Evolutionary conservation across 2,113 vertebrate species (phyloP), one percentile per base, ranked within the genome.

Genomic region (Mola mola): DNA sequence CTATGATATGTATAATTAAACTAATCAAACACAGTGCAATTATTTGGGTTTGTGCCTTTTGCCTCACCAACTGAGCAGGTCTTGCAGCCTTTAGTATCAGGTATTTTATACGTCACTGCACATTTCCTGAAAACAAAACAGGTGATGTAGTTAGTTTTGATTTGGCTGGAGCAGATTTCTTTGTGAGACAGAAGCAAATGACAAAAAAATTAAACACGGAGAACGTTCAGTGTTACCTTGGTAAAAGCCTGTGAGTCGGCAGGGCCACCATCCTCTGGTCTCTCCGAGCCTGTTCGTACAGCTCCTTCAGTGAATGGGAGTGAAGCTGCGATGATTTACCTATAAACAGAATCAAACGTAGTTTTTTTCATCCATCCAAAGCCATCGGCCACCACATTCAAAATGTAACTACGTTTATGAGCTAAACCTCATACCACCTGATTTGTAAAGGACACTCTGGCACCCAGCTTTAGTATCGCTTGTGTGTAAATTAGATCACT

Each of bases 61-160:
- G 0, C 56, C 93, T 95, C 86, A 96, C 95, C 94, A 4, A 93
- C 93, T 66, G 94, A 90, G 74, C 95, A 96, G 8, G 87, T 92
- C 65, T 85, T 90, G 84, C 95, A 96, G 70, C 95, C 95, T 74
- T 96, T 96, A 48, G 95, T 97, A 72, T 97, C 95, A 1, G 94
- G 94, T 49, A 97, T 93, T 88, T 96, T 97, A 78, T 53, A 88
- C 24, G 93, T 93, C 71, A 92, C 88, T 3, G 88, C 69, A 66
- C 83, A 92, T 80, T 93, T 97, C 86, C 95, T 97, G 86, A 58
- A 77, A 53, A 42, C 60, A 50, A 10, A 33, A 20, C 1, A 62
- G 6, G 65, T 1, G 1, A 42, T 1, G 9, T 0, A 15, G 17
- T 4, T 0, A 11, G 17, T 4, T 3, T 58, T 26, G 5, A 24